Base-by-base conservation (phyloP, 1,140 invertebrate species). In the Capitella teleta region DNA sequence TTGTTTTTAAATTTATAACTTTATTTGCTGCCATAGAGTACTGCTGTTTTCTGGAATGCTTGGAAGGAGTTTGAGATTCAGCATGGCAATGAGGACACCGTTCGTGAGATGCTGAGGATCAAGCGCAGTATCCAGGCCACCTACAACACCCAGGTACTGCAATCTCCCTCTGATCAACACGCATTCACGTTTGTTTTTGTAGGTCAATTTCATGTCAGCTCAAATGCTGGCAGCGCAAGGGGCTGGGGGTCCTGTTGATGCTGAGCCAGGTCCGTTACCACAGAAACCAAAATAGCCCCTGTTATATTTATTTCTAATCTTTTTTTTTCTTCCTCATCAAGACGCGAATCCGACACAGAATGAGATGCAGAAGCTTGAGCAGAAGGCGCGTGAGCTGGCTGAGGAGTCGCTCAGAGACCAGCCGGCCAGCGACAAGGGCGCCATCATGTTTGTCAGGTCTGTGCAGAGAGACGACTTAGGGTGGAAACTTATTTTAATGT, bases 1-100 rank as follows among this genome's bases (percentile, higher is more conserved):
- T 19, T 40, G n/a, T 47, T 30, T 12, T 14, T 19, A 30, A 57
- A 21, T 21, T 5, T 44, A 55, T 42, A 46, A 46, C 23, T 45
- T 19, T 46, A 47, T 21, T 47, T 12, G 16, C 21, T 40, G n/a
- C 25, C 25, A 21, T 51, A 83, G 80, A 86, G 91, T 1, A 90
- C 93, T 6, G 79, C 80, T 4, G 82, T 86, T 28, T 98, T 98
- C 66, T 99, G 96, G 96, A 84, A 92, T 66, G 87, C 87, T 5
- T 99, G 96, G 96, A 97, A 96, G 74, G 91, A 98, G 60, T 99
- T 99, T 78, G 96, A 99, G 79, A 87, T 96, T 30, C 82, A 87
- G 41, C 94, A 98, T 76, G 96, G 96, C n/a, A 99, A 98, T 76
- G 94, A 98, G 73, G 96, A 99, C 61, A 99, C 95, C 0, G 92